phyloP scores from a whole-genome alignment of 2,797 vertebrate genomes.

The Dryobates pubescens region DNA sequence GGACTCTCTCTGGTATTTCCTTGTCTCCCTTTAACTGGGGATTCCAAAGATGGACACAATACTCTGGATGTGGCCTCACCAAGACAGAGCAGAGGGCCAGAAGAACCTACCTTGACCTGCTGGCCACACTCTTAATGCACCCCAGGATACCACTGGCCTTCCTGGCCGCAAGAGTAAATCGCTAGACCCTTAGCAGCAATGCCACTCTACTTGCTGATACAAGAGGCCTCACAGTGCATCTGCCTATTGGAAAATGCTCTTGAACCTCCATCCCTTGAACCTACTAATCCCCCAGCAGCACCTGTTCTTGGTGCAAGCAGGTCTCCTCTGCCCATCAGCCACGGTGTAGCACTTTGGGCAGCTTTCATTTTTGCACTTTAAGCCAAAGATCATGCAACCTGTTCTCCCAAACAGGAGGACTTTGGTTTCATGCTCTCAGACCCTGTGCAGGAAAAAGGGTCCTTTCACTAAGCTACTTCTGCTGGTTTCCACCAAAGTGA shows the following conservation, averaged over 20 bases:
- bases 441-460: neutral
- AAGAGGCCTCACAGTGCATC: neutral
- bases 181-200: neutral
- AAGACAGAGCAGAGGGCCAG: too few species aligned
- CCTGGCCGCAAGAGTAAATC: too few species aligned
- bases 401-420: neutral
- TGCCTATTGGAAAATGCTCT: neutral
- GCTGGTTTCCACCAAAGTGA: neutral
- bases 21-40: too few species aligned
- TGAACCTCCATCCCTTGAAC: neutral
- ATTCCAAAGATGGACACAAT: too few species aligned
- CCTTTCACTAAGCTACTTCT: neutral
- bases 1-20: too few species aligned
- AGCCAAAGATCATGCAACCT: neutral
- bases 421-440: rapidly evolving
- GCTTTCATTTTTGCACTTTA: neutral
- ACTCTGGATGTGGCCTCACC: too few species aligned
- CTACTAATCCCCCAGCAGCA: neutral
- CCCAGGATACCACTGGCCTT: too few species aligned
- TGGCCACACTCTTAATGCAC: too few species aligned
- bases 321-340: neutral
- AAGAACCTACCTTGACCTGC: too few species aligned
- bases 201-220: neutral
- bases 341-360: neutral
- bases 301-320: neutral